Evolutionary conservation across 2,797 vertebrate species (phyloP).

Genomic region (Xiphorhynchus erythropygius): DNA sequence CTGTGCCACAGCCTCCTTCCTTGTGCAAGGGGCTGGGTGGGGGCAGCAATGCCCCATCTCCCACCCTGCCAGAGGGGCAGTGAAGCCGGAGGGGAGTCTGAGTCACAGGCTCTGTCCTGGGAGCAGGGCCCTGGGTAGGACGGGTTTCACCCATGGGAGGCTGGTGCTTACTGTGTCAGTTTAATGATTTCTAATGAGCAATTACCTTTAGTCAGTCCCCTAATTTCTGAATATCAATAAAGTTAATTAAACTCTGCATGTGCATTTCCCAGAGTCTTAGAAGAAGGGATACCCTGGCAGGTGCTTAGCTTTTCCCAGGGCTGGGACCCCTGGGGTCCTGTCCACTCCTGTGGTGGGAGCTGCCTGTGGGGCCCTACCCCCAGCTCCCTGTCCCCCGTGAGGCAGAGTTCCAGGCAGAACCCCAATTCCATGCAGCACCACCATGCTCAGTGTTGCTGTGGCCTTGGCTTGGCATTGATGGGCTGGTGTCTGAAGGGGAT

Average conservation of each 20-base stretch:
- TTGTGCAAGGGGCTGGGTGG: background rate
- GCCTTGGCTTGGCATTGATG: background rate
- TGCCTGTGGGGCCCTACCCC: rapidly evolving
- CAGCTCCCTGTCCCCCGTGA: background rate
- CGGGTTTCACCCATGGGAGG: background rate
- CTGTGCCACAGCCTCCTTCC: background rate
- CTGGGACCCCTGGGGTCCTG: rapidly evolving
- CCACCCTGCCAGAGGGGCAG: rapidly evolving
- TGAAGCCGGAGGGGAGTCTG: rapidly evolving
- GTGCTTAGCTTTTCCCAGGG: background rate
- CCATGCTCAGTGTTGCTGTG: background rate
- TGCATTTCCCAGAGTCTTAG: slow-evolving; percentile 36
- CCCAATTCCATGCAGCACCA: rapidly evolving
- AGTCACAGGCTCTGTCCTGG: background rate
- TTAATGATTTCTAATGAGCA: slow-evolving; percentile 85
- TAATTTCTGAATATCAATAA: slow-evolving; percentile 88
- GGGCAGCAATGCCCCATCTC: background rate
- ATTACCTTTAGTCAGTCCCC: slow-evolving; percentile 83
- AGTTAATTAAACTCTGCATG: slow-evolving; percentile 84
- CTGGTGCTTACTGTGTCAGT: slow-evolving; percentile 74
- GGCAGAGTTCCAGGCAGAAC: background rate
- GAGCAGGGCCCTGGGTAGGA: background rate
- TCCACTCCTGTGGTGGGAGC: background rate
- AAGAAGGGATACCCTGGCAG: background rate
- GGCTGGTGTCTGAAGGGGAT: background rate